Conservation (phyloP, 2,797 vertebrate genomes). For the Myotis vivesi region DNA sequence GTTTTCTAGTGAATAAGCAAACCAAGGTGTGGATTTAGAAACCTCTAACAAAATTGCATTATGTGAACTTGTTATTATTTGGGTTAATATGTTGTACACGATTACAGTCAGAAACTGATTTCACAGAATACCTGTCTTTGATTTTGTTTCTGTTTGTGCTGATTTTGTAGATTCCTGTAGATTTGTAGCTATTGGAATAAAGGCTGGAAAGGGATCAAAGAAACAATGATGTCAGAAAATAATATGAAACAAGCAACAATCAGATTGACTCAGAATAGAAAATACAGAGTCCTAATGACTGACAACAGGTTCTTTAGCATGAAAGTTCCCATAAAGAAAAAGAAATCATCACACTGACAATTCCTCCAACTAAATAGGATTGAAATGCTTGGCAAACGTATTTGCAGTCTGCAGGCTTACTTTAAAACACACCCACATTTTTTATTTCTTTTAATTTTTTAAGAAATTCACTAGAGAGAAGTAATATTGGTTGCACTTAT, state of each 20-base stretch:
- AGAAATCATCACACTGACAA: background rate
- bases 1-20: background rate
- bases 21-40: background rate
- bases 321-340: background rate
- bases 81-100: background rate
- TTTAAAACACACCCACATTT: background rate
- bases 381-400: no score
- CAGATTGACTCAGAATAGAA: background rate
- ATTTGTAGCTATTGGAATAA: constrained; percentile 88
- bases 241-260: background rate
- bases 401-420: no score
- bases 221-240: constrained; percentile 82
- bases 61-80: background rate
- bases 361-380: background rate
- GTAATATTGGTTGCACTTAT: no score
- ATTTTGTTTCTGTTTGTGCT: constrained; percentile 86
- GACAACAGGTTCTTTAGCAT: background rate
- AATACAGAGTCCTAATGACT: background rate
- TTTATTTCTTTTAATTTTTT: no score
- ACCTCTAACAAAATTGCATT: background rate
- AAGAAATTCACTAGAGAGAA: no score
- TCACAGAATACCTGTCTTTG: constrained; percentile 88
- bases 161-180: constrained; percentile 76
- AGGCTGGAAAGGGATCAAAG: constrained; percentile 84
- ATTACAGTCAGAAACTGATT: constrained; percentile 5